phyloP scores from a whole-genome alignment of 2,797 vertebrate genomes.

The Mus caroli region DNA sequence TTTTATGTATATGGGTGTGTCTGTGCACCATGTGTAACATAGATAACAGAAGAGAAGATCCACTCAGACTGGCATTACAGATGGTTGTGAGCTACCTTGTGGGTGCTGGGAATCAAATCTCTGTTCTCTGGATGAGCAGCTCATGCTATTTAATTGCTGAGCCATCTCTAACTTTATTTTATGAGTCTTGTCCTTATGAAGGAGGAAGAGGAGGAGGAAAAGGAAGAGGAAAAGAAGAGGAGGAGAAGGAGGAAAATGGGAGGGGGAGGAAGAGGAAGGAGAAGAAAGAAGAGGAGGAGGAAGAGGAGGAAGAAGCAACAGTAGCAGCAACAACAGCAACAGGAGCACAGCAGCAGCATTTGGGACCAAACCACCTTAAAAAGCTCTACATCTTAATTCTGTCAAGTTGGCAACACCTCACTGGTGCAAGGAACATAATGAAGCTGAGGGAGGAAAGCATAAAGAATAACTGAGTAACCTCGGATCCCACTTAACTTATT shows the following conservation, averaged over 20 bases:
- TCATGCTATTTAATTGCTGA: neutral
- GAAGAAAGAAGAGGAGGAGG: fast-evolving
- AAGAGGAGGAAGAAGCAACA: fast-evolving
- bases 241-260: neutral
- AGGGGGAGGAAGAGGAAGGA: fast-evolving
- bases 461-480: neutral
- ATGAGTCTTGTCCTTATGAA: neutral
- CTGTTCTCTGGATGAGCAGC: neutral
- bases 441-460: neutral
- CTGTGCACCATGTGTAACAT: neutral
- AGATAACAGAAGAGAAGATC: neutral
- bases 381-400: neutral
- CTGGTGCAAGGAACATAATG: neutral
- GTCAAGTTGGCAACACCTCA: neutral
- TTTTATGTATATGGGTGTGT: neutral
- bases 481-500: neutral
- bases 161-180: neutral
- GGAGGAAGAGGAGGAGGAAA: neutral
- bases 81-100: neutral
- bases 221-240: neutral
- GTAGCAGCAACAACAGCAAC: neutral
- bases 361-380: neutral
- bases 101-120: neutral
- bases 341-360: neutral
- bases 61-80: no score